These are phyloP conservation scores for Keiferia lycopersicella DNA, from an alignment of 2,888 invertebrate genomes.

Conservation along the genomic window DNA sequence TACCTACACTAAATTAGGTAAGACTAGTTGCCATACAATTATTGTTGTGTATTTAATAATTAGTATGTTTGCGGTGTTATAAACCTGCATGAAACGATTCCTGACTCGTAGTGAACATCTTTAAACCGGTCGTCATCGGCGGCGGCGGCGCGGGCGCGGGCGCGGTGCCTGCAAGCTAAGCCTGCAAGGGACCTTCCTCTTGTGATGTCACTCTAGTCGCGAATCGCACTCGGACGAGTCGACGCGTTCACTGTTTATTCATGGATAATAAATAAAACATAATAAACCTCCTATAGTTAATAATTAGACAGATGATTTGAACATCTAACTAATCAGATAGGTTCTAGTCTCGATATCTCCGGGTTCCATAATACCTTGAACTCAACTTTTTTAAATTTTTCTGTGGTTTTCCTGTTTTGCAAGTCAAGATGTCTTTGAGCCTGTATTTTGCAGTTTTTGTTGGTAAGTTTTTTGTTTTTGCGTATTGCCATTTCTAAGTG, in stretches of 20 bases:
- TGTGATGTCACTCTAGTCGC: constrained; percentile 39
- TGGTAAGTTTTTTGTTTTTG: constrained; percentile 57
- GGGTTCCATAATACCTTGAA: constrained; percentile 46
- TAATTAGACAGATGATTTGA: constrained; percentile 30
- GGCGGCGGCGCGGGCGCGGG: too few species aligned
- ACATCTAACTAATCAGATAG: constrained; percentile 5
- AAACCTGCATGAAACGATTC: not conserved
- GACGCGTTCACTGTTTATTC: constrained; percentile 36
- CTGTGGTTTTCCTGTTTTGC: constrained; percentile 55
- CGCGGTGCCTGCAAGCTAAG: too few species aligned
- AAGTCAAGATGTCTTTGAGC: constrained; percentile 57
- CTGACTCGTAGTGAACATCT: not conserved
- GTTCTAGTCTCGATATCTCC: constrained; percentile 19
- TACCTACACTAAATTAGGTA: not conserved
- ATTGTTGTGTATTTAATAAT: not conserved
- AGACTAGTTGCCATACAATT: not conserved
- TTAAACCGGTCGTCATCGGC: constrained; percentile 50
- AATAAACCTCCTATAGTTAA: constrained; percentile 30
- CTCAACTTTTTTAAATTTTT: constrained; percentile 40
- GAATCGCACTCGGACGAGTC: constrained; percentile 35
- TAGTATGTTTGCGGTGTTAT: not conserved
- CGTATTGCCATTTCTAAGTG: not conserved
- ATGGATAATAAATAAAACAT: constrained; percentile 12
- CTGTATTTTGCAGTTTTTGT: constrained; percentile 59
- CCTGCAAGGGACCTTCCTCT: constrained; percentile 36